Base-by-base conservation (phyloP, 2,888 invertebrate genomes). In the Hyppa rectilinea region DNA sequence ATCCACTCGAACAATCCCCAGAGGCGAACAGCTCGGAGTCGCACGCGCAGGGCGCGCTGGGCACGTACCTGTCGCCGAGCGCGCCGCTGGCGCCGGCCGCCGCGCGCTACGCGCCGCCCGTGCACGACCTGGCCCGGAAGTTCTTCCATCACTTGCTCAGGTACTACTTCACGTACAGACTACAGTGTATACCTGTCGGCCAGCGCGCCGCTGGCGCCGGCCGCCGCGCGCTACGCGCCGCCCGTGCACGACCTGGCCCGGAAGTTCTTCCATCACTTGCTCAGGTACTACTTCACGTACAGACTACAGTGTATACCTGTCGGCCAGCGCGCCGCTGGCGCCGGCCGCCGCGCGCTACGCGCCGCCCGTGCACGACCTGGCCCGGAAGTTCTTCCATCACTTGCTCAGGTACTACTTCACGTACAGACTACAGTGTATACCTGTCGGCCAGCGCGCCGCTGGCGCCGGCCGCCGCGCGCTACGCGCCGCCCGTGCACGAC, bases 81-180 rank as follows among this genome's bases (percentile, higher is more conserved):
- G 96, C 97, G 45, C 97, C 98, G 17, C 96, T 97, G 36, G 96
- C 97, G 55, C 96, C 97, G 1, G 94, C 97, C 55, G 97, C 97
- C 66, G 96, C 97, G 77, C 96, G 97, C 7, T 98, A 97, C 91
- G 97, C 98, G 52, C 97, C 97, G 90, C 96, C 98, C 89, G 96
- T 99, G 12, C 97, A 97, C 84, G 98, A 98, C 89, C 96, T 99
- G 49, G 98, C 99, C 0, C 96, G 99, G 83, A 96, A 98, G 84
- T 98, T 98, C 95, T 99, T 98, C 90, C 98, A 99, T 89, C 98
- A 98, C 88, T 92, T 99, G 60, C 95, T 99, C 23, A 97, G 98
- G 98, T 58, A 36, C 17, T 36, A 36, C 36, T 12, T 36, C 12
- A 36, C 36, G 36, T 36, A 36, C 36, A 36, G n/a, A n/a, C n/a